A percentile compares a stretch with the other conserved stretches of the same genome.
These are phyloP conservation scores for Pygoscelis antarcticus DNA, from an alignment of 2,113 vertebrate genomes.

Conservation along the genomic window DNA sequence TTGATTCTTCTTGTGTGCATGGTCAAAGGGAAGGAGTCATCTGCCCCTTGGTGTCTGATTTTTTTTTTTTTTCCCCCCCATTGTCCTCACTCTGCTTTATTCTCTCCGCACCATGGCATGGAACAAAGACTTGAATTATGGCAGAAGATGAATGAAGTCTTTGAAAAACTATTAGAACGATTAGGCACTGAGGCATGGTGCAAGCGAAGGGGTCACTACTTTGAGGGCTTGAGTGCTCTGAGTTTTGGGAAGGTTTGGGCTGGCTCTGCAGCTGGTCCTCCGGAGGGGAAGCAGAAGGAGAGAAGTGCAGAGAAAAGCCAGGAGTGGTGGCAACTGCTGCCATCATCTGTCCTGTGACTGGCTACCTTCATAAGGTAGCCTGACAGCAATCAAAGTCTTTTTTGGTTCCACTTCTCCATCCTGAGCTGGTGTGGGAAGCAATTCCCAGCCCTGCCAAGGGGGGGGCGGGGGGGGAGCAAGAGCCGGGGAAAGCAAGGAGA, in stretches of 20 bases:
- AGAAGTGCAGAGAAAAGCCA: not conserved
- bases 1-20: not conserved
- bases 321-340: not conserved
- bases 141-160: not conserved
- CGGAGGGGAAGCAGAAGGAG: not conserved
- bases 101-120: not conserved
- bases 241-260: not conserved
- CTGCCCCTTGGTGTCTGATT: not conserved
- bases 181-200: not conserved
- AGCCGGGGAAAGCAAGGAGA: not conserved
- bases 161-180: not conserved
- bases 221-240: accelerated
- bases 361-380: not conserved
- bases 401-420: not conserved
- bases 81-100: not conserved
- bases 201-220: not conserved
- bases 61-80: not conserved
- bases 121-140: not conserved
- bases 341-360: not conserved
- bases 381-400: not conserved
- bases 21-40: not conserved
- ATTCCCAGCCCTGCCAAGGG: not conserved
- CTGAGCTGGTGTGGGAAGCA: not conserved
- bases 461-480: not conserved
- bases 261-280: not conserved